phyloP scores from a whole-genome alignment of 2,113 vertebrate species.

The Perca flavescens region DNA sequence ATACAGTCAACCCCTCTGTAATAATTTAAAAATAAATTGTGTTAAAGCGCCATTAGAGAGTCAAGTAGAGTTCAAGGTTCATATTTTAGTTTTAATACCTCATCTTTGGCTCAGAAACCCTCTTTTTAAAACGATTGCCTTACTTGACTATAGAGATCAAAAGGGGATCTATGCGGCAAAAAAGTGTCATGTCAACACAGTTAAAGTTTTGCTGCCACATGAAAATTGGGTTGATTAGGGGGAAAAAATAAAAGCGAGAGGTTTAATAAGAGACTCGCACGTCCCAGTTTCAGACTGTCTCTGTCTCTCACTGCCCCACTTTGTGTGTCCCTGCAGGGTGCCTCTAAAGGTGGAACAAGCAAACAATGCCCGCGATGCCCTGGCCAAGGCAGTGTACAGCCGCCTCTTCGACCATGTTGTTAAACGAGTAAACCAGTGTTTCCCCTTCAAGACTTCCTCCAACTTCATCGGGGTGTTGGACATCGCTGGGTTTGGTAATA shows the following conservation, averaged over 20 bases:
- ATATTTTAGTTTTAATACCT: slow-evolving; percentile 48
- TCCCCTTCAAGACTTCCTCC: slow-evolving; percentile 93
- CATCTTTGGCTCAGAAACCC: slow-evolving; percentile 24
- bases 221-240: slow-evolving; percentile 43
- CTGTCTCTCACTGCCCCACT: slow-evolving; percentile 58
- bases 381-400: slow-evolving; percentile 97
- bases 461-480: slow-evolving; percentile 98
- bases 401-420: slow-evolving; percentile 98
- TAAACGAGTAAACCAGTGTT: slow-evolving; percentile 96
- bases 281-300: slow-evolving; percentile 64
- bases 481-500: slow-evolving; percentile 97
- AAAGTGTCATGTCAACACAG: slow-evolving; percentile 37
- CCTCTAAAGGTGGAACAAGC: slow-evolving; percentile 99
- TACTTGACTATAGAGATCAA: slow-evolving; percentile 1
- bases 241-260: slow-evolving; percentile 4
- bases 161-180: slow-evolving; percentile 2
- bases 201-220: slow-evolving; percentile 18
- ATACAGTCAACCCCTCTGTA: slow-evolving; percentile 50
- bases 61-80: slow-evolving; percentile 50
- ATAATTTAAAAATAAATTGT: slow-evolving; percentile 61
- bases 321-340: slow-evolving; percentile 86
- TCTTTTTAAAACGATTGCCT: slow-evolving; percentile 11
- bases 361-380: slow-evolving; percentile 95
- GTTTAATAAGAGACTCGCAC: slow-evolving; percentile 29
- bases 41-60: slow-evolving; percentile 37